Base-by-base conservation (phyloP, 2,797 vertebrate species). In the Gymnothorax javanicus region DNA sequence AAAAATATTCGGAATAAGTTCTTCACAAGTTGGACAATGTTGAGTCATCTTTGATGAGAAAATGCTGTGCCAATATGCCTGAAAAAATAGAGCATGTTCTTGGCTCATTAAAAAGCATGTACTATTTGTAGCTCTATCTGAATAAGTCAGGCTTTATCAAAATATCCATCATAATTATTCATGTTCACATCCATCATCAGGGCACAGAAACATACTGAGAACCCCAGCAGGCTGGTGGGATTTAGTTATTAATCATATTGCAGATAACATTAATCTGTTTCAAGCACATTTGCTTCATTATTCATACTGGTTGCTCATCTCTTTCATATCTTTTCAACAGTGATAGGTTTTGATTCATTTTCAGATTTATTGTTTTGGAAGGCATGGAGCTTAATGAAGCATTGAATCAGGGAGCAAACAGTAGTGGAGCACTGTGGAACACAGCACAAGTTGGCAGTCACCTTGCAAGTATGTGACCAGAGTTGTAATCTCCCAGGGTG, bases 101-200 rank as follows among this genome's bases (percentile, higher is more conserved):
- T 87, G 50, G 75, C 86, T 91, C 86, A 87, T 90, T 91, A 89
- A 57, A 50, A 81, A 57, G 83, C 69, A 84, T 87, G 77, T 54
- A 23, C 82, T 87, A 87, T 89, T 90, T 87, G 83, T 52, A 62
- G 79, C 71, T 73, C 43, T 67, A 50, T 59, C 75, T 87, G 86
- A 89, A 87, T 85, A 89, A 89, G 81, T 88, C 89, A 83, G 86
- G 85, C 84, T 60, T 86, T 84, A 86, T 89, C 87, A 87, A 89
- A 90, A 88, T 67, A 89, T 89, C 83, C 67, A 84, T 81, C 83
- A 81, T 88, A 91, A 91, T 90, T 89, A 90, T 90, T 88, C 82
- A 73, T 83, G 69, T 62, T 33, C 87, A 83, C 33, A 88, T 87
- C 85, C 85, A 86, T 86, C 83, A 85, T 84, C 69, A 82, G 85